Conservation (phyloP, 2,113 vertebrate species). For the Pangasianodon hypophthalmus region DNA sequence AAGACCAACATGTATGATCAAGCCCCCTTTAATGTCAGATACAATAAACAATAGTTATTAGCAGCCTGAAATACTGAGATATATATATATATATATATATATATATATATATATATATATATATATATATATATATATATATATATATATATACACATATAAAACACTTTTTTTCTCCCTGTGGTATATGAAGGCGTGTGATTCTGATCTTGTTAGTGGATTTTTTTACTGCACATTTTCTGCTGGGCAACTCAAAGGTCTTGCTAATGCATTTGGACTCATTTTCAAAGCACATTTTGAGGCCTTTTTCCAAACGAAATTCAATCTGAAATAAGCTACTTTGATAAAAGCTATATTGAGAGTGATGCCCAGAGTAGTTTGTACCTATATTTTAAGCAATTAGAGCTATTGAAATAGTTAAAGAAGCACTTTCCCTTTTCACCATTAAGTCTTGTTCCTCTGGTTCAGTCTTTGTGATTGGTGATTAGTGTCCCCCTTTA, state of each 20-base stretch:
- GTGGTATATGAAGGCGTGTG: conserved; percentile 12
- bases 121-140: neutral
- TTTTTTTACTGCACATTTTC: conserved; percentile 20
- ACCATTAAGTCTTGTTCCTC: conserved; percentile 19
- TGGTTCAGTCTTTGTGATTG: conserved; percentile 34
- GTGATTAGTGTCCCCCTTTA: conserved; percentile 12
- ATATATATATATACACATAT: conserved; percentile 1
- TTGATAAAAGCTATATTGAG: neutral
- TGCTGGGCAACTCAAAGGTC: conserved; percentile 19
- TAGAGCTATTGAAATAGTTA: conserved; percentile 16
- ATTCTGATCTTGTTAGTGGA: neutral
- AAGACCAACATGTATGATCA: neutral
- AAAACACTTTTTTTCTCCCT: neutral
- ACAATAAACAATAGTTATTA: neutral
- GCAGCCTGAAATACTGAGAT: conserved; percentile 1
- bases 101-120: neutral
- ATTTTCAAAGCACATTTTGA: conserved; percentile 49
- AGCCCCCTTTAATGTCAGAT: conserved; percentile 22
- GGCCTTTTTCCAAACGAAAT: conserved; percentile 30
- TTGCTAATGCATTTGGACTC: conserved; percentile 13
- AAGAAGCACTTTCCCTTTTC: conserved; percentile 51
- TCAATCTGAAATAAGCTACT: neutral
- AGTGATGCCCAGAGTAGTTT: conserved; percentile 27
- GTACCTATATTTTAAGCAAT: conserved; percentile 34
- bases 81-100: conserved; percentile 1